phyloP scores from a whole-genome alignment of 1,140 invertebrate genomes.

The Pogonomyrmex californicus region DNA sequence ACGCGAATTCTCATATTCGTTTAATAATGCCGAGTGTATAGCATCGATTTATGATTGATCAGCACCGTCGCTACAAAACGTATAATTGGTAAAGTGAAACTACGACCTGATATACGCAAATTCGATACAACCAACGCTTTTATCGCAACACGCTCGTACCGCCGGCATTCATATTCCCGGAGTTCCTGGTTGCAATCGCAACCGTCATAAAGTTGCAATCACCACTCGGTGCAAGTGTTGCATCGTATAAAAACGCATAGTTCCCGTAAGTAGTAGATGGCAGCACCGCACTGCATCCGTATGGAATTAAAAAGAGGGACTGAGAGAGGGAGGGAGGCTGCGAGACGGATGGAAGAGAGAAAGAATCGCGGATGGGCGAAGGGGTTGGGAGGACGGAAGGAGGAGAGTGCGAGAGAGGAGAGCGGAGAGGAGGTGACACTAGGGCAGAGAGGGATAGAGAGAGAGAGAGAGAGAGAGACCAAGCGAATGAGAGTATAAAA shows the following conservation, averaged over 20 bases:
- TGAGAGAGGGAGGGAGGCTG: constrained; percentile 46
- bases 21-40: neutral
- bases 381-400: constrained; percentile 44
- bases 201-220: constrained; percentile 43
- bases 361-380: constrained; percentile 59
- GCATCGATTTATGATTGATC: neutral
- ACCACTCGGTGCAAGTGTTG: constrained; percentile 56
- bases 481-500: constrained; percentile 17
- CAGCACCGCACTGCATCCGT: constrained; percentile 82
- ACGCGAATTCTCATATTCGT: neutral
- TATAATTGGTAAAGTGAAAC: neutral
- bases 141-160: neutral
- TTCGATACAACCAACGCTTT: constrained; percentile 3
- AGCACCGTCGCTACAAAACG: neutral
- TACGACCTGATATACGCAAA: neutral
- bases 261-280: constrained; percentile 83
- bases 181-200: constrained; percentile 21
- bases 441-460: constrained; percentile 26
- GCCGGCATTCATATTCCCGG: constrained; percentile 42
- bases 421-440: neutral
- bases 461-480: neutral
- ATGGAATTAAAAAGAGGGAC: constrained; percentile 78
- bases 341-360: constrained; percentile 73
- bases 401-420: constrained; percentile 42
- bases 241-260: constrained; percentile 78